A percentile compares a stretch with the other conserved stretches of the same genome.
Conservation (phyloP, 2,797 vertebrate species). For the Danio choprae region DNA sequence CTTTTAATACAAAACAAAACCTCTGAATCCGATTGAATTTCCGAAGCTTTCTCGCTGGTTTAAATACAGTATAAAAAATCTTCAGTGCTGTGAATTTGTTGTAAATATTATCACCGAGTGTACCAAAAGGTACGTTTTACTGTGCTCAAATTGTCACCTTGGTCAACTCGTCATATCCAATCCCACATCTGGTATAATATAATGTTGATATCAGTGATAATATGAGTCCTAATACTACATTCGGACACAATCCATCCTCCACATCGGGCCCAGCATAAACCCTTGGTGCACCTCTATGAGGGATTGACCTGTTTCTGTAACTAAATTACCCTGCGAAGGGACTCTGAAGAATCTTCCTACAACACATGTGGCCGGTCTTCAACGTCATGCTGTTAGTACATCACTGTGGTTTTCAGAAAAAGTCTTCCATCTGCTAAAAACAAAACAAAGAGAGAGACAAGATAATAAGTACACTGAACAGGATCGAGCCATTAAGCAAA, state of each 20-base stretch:
- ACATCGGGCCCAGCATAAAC: conserved; percentile 75
- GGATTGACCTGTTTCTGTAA: conserved; percentile 77
- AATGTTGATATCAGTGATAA: conserved; percentile 69
- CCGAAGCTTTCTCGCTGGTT: conserved; percentile 94
- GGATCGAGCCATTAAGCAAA: background rate
- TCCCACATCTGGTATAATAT: conserved; percentile 67
- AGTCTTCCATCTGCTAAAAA: conserved; percentile 95
- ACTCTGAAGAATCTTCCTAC: conserved; percentile 82
- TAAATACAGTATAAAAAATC: conserved; percentile 90
- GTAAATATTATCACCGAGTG: conserved; percentile 77
- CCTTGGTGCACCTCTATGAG: conserved; percentile 76
- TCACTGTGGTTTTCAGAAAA: conserved; percentile 99
- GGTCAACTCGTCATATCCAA: conserved; percentile 73
- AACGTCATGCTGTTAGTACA: conserved; percentile 88
- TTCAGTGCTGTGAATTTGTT: conserved; percentile 84
- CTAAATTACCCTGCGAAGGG: conserved; percentile 75
- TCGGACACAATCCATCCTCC: conserved; percentile 73
- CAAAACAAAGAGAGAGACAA: conserved; percentile 60
- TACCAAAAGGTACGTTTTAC: conserved; percentile 83
- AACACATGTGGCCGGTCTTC: conserved; percentile 76
- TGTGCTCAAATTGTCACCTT: conserved; percentile 92
- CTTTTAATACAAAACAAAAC: conserved; percentile 78
- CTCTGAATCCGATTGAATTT: conserved; percentile 79
- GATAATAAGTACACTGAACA: conserved; percentile 3
- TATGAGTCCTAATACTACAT: conserved; percentile 76